A percentile compares a stretch with the other conserved stretches of the same genome.
Evolutionary conservation across 2,113 vertebrate genomes (phyloP).

Genomic region (Chaetodon trifascialis): DNA sequence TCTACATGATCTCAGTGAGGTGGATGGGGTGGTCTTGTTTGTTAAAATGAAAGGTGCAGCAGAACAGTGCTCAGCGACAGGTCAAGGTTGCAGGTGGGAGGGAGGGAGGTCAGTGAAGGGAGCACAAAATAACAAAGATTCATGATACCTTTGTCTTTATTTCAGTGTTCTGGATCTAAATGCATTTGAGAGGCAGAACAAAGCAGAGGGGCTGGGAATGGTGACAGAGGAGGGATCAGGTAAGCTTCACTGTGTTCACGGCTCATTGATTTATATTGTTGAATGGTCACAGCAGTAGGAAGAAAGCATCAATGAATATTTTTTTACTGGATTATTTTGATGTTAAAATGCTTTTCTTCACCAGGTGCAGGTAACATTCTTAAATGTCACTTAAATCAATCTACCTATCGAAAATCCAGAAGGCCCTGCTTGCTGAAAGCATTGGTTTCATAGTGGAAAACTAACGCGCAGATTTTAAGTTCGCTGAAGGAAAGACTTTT

Average conservation of each 20-base stretch:
- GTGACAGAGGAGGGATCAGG: constrained; percentile 98
- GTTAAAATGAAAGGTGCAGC: background rate
- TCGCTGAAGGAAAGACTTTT: background rate
- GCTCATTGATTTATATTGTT: background rate
- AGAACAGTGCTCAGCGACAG: background rate
- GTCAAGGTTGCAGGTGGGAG: background rate
- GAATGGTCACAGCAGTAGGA: constrained; percentile 2
- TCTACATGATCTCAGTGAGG: background rate
- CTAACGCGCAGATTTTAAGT: background rate
- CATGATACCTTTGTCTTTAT: background rate
- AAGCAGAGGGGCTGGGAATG: constrained; percentile 97
- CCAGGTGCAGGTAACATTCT: constrained; percentile 10
- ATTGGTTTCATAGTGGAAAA: background rate
- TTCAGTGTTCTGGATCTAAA: constrained; percentile 86
- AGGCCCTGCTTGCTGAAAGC: background rate
- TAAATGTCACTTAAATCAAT: background rate
- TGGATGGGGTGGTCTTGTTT: background rate
- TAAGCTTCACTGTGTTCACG: constrained; percentile 61
- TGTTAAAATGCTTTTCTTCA: constrained; percentile 9
- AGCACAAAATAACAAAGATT: background rate
- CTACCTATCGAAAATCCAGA: background rate
- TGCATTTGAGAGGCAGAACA: constrained; percentile 97
- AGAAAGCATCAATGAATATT: background rate
- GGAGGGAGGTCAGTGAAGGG: background rate
- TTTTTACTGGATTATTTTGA: background rate